These are phyloP conservation scores for Gambusia affinis DNA, from an alignment of 2,113 vertebrate species.

Conservation along the genomic window DNA sequence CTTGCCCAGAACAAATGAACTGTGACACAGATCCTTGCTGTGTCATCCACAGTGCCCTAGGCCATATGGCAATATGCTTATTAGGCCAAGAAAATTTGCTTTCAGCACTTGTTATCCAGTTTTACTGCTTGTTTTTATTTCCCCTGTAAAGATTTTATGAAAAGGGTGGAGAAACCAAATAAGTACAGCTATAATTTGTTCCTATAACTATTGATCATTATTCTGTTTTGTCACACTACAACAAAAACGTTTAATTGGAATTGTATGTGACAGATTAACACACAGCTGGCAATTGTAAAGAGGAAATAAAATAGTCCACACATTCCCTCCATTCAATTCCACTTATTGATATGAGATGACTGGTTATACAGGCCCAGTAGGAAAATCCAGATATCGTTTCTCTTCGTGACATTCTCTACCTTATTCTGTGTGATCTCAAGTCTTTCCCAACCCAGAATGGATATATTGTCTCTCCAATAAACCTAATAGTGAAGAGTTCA, in stretches of 20 bases:
- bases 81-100: slow-evolving; percentile 55
- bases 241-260: background rate
- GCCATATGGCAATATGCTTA: slow-evolving; percentile 61
- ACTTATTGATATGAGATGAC: background rate
- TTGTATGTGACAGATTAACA: background rate
- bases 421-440: too few relatives aligned
- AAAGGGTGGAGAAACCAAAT: slow-evolving; percentile 13
- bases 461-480: background rate
- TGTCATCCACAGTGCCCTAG: slow-evolving; percentile 40
- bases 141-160: slow-evolving; percentile 17
- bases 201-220: background rate
- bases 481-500: background rate
- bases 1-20: slow-evolving; percentile 48
- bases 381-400: background rate
- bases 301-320: background rate
- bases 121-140: slow-evolving; percentile 37
- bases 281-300: background rate
- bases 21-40: slow-evolving; percentile 50
- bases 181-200: slow-evolving; percentile 12
- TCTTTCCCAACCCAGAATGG: background rate
- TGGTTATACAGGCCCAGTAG: background rate
- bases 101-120: slow-evolving; percentile 39
- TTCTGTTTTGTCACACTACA: background rate
- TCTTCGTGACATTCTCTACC: too few relatives aligned
- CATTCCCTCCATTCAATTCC: background rate